Evolutionary conservation across 2,888 invertebrate genomes (phyloP).

Genomic region (Himalopsyche japonica): DNA sequence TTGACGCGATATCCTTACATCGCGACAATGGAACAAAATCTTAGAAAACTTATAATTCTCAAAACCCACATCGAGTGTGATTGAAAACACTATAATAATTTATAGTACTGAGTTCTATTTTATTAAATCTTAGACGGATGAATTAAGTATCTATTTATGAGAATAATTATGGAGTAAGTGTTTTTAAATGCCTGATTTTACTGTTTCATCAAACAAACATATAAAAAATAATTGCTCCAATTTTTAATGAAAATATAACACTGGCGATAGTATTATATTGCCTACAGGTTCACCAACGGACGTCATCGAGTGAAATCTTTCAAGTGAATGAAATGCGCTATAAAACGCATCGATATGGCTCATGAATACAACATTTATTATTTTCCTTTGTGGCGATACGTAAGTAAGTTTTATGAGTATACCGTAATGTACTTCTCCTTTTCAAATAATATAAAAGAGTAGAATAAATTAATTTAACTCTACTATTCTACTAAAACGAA

Average conservation of each 20-base stretch:
- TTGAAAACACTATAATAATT: too few species aligned
- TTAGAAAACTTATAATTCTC: too few species aligned
- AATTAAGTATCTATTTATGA: too few species aligned
- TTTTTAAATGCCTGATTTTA: too few species aligned
- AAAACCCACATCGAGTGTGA: too few species aligned
- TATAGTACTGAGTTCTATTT: too few species aligned
- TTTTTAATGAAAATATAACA: background rate
- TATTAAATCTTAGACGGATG: too few species aligned
- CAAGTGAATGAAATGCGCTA: background rate
- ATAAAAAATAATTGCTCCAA: background rate
- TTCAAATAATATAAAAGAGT: background rate
- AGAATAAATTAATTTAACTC: background rate
- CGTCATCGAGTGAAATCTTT: background rate
- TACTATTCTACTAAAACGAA: background rate
- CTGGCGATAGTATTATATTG: background rate
- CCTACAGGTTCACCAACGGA: background rate
- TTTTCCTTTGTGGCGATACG: background rate
- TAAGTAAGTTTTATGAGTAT: background rate
- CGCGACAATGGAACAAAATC: too few species aligned
- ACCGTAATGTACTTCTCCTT: background rate
- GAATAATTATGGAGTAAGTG: too few species aligned
- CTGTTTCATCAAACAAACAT: too few species aligned
- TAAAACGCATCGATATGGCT: background rate
- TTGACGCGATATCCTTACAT: too few species aligned
- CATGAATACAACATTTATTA: background rate